Conservation (phyloP, 2,797 vertebrate genomes). For the Coracias cyanogaster region DNA sequence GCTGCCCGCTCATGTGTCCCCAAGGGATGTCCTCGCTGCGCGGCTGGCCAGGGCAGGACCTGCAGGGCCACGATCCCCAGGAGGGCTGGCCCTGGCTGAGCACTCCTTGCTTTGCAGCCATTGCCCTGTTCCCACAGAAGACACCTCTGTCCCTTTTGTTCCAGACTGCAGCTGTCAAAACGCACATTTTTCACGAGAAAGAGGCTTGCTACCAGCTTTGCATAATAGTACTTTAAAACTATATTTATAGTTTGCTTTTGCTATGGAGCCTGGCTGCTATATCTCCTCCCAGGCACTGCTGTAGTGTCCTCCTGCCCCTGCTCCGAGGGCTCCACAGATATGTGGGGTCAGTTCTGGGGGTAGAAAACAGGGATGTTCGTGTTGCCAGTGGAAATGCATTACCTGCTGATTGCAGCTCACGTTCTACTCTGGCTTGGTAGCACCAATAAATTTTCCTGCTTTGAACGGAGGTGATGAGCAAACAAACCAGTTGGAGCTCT, state of each 20-base stretch:
- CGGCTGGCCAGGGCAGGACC: background rate
- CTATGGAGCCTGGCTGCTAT: background rate
- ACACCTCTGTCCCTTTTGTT: background rate
- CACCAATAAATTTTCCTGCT: background rate
- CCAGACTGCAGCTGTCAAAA: background rate
- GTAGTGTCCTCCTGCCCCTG: background rate
- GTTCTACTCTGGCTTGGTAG: background rate
- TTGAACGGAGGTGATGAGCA: background rate
- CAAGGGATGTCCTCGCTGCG: background rate
- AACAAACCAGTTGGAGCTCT: background rate
- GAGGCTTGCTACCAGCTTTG: background rate
- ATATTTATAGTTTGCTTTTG: background rate
- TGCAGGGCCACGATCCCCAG: fast-evolving
- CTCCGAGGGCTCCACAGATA: background rate
- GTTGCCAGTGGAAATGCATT: background rate
- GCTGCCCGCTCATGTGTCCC: fast-evolving
- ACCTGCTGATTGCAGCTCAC: background rate
- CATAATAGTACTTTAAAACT: background rate
- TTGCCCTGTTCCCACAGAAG: background rate
- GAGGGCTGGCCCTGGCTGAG: background rate
- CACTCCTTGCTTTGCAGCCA: background rate
- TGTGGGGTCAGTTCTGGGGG: no score
- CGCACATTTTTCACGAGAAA: background rate
- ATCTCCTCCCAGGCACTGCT: background rate
- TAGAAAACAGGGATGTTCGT: background rate